phyloP scores from a whole-genome alignment of 2,888 invertebrate genomes.

The Andrena bucephala region DNA sequence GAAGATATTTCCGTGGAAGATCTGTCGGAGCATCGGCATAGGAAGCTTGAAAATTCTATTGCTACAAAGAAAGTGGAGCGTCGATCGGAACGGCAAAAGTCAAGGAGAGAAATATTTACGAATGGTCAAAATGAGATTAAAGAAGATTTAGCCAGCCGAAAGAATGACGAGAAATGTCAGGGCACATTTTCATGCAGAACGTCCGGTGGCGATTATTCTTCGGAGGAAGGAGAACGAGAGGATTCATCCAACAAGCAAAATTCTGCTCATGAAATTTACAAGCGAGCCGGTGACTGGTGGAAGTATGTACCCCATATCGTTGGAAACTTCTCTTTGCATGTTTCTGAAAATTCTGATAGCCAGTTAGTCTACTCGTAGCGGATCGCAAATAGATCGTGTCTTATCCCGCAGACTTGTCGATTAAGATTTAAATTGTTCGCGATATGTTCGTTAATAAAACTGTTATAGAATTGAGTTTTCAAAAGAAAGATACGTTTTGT shows the following conservation, averaged over 20 bases:
- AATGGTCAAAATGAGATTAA: conserved; percentile 80
- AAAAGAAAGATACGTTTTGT: too few species aligned
- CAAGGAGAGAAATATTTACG: conserved; percentile 76
- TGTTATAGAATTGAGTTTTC: too few species aligned
- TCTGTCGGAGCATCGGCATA: conserved; percentile 59
- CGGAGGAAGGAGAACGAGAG: conserved; percentile 86
- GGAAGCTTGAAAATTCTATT: conserved; percentile 67
- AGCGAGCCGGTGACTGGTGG: conserved; percentile 93
- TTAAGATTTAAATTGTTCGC: background rate
- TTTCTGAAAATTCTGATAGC: background rate
- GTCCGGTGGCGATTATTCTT: conserved; percentile 88
- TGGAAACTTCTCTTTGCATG: background rate
- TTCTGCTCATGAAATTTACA: conserved; percentile 91
- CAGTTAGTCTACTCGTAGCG: background rate
- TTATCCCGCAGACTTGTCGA: background rate
- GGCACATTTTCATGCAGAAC: conserved; percentile 77
- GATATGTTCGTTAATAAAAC: background rate
- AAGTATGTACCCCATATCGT: conserved; percentile 88
- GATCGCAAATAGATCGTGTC: background rate
- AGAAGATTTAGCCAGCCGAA: conserved; percentile 63
- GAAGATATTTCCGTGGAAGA: conserved; percentile 61
- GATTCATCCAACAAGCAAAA: conserved; percentile 86
- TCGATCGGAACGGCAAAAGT: conserved; percentile 80
- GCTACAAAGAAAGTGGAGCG: conserved; percentile 75
- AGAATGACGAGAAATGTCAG: conserved; percentile 84